Base-by-base conservation (phyloP, 2,888 invertebrate species). In the Polydrusus tereticollis region DNA sequence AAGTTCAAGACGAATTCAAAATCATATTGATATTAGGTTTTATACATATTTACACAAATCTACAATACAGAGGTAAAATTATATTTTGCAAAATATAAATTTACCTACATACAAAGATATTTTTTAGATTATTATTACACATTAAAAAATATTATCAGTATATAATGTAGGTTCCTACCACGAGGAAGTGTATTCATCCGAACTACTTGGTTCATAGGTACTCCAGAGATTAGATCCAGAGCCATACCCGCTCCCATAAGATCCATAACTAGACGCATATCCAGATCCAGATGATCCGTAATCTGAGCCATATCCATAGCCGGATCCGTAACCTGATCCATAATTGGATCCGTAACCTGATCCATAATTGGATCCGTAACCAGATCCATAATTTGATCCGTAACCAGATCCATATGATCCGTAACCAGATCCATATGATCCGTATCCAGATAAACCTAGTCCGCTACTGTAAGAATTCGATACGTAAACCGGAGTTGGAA, bases 401-500 rank as follows among this genome's bases (percentile, higher is more conserved):
- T 57, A 69, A 20, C 57, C 16, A 10, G 26, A 26, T 45, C 20
- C 45, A 20, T 18, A 45, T 18, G 38, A n/a, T n/a, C 38, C 38
- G n/a, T 38, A 38, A 38, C 38, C 38, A n/a, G 26, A 3, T 26
- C 26, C 26, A 7, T 26, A 26, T 2, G 55, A 63, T 20, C 55
- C 41, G 12, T 52, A 69, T n/a, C 55, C 12, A n/a, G 18, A 7
- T 8, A 29, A 63, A 26, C 18, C 14, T 41, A 50, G 50, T 16
- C 63, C 47, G 6, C 38, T 23, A 10, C 26, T 36, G 16, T 41
- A 55, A n/a, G 65, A 47, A 18, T 58, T 14, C 18, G n/a, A 26
- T 66, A 45, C 47, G 8, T 66, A 66, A 45, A 66, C 66, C 36
- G 79, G 78, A 10, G 78, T 77, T 29, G 81, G 78, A 62, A 81